Percentiles rank a stretch among this genome's conserved stretches.
phyloP scores from a whole-genome alignment of 1,140 invertebrate genomes.

The Elysia chlorotica region DNA sequence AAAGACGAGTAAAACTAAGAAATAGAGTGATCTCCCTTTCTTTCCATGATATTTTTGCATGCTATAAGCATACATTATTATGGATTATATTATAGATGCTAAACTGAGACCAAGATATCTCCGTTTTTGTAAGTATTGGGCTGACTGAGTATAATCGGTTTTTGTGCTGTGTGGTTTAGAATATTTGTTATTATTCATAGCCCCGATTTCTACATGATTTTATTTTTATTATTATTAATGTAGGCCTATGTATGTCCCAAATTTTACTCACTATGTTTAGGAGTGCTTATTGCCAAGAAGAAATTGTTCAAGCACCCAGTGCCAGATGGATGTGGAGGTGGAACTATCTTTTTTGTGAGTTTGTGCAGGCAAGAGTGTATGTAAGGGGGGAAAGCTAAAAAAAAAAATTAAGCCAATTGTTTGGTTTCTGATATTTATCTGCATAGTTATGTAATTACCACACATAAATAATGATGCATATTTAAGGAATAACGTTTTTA shows the following conservation, averaged over 20 bases:
- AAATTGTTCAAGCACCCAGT: constrained; percentile 67
- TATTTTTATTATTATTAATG: not conserved
- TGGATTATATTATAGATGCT: too few relatives aligned
- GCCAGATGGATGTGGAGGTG: constrained; percentile 68
- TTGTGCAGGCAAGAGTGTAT: not conserved
- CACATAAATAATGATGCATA: not conserved
- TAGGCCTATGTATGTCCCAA: constrained; percentile 39
- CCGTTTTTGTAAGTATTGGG: not conserved
- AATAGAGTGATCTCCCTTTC: too few relatives aligned
- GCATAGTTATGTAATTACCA: too few relatives aligned
- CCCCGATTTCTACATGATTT: not conserved
- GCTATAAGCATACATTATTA: too few relatives aligned
- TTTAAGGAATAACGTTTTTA: too few relatives aligned
- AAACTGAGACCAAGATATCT: too few relatives aligned
- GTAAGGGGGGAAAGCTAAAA: not conserved
- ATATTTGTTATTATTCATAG: not conserved
- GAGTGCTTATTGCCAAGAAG: constrained; percentile 74
- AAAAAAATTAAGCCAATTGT: too few relatives aligned
- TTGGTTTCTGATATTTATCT: too few relatives aligned
- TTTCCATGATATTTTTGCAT: too few relatives aligned
- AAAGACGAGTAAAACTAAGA: too few relatives aligned
- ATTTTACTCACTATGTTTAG: too few relatives aligned
- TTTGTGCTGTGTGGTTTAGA: not conserved
- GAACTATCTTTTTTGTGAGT: constrained; percentile 71
- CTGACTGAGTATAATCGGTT: not conserved